Evolutionary conservation across 92 coral and sea anemone genomes (phyloP).

Genomic region (Plumapathes pennacea): DNA sequence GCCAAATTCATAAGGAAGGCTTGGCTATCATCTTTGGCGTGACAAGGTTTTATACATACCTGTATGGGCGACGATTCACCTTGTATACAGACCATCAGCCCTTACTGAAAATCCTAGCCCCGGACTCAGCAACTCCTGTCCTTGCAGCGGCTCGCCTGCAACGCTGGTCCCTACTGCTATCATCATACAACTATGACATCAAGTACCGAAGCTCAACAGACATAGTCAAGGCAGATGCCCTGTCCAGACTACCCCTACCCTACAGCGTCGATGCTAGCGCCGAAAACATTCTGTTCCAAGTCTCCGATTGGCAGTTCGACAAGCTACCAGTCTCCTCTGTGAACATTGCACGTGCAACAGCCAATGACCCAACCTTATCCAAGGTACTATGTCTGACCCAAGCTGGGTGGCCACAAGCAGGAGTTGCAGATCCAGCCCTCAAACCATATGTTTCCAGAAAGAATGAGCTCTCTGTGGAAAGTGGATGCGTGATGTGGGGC

Average conservation of each 20-base stretch:
- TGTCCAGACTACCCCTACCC: too few species aligned
- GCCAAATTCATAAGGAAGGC: constrained; percentile 65
- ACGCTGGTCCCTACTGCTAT: constrained; percentile 47
- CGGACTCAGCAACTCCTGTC: constrained; percentile 45
- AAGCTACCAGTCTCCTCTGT: constrained; percentile 20
- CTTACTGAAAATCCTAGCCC: constrained; percentile 48
- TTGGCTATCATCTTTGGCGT: constrained; percentile 56
- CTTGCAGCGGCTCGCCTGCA: constrained; percentile 33
- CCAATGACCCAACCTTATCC: constrained; percentile 10
- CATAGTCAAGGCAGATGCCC: constrained; percentile 48
- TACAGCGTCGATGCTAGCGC: constrained; percentile 24
- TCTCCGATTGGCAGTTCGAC: constrained; percentile 25
- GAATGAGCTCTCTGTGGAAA: constrained; percentile 33
- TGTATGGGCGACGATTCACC: constrained; percentile 40
- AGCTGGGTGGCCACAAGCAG: constrained; percentile 11
- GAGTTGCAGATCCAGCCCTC: constrained; percentile 11
- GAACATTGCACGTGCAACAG: constrained; percentile 23
- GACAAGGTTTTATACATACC: constrained; percentile 51
- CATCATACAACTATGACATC: constrained; percentile 36
- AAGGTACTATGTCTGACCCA: constrained; percentile 10
- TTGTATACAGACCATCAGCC: constrained; percentile 43
- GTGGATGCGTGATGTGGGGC: constrained; percentile 34
- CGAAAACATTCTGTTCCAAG: constrained; percentile 14
- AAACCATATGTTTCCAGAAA: constrained; percentile 24
- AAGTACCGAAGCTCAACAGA: constrained; percentile 27